Evolutionary conservation across 2,888 invertebrate species (phyloP), one percentile per base, ranked within the genome.

Genomic region (Ptilodon capucinus): DNA sequence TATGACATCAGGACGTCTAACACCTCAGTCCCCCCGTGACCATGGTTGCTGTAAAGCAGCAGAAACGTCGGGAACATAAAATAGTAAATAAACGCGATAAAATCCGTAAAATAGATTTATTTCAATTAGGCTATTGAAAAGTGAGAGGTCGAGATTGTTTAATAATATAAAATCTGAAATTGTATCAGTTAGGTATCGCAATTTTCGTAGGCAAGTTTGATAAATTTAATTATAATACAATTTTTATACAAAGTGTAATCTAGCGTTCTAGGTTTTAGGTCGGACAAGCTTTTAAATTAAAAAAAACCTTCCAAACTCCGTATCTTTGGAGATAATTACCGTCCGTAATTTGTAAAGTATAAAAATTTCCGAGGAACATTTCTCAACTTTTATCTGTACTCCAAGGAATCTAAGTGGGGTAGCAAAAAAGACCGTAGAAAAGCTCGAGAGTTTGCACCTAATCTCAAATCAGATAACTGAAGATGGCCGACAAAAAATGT

Each of bases 391-490:
- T 78, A 73, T 75, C 72, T 74, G 46, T 54, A 60, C 64, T 66
- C 57, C 61, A 63, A 67, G 67, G 66, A 57, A 58, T 58, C 50
- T 71, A 63, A 74, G 72, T 73, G 49, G 65, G 64, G 68, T 64
- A 64, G 68, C 68, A 69, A 71, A 74, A 71, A 66, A n/a, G n/a
- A 48, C 40, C 41, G 44, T 40, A 54, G 44, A 78, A 79, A 78
- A 82, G 74, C 59, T 66, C 62, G 57, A 74, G 68, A 74, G 77
- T 76, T 82, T 74, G 69, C 82, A 84, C 81, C 80, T 84, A 83
- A 86, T 84, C 84, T 84, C 43, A 54, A 70, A 81, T 75, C 77
- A 76, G 84, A 88, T 86, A 86, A 81, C 73, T 66, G 62, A 67
- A 73, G 63, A 71, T 67, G 63, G 19, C 13, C 48, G 46, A 69